These are phyloP conservation scores for Apamea sordens DNA, from an alignment of 2,888 invertebrate species.

Conservation along the genomic window DNA sequence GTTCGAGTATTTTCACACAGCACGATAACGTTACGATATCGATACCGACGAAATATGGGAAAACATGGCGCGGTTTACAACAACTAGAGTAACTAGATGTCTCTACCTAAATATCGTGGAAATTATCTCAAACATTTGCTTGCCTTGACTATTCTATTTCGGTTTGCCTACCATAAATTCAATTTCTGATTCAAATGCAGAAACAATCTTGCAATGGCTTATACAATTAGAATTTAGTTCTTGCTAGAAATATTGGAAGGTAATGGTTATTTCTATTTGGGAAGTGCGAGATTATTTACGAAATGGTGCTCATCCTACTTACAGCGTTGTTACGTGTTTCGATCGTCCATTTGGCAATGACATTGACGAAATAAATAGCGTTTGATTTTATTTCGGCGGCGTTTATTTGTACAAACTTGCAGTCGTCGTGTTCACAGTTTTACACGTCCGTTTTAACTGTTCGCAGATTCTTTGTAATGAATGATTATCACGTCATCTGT, in stretches of 20 bases:
- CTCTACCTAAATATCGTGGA: conserved; percentile 58
- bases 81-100: conserved; percentile 59
- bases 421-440: conserved; percentile 50
- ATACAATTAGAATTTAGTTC: conserved; percentile 49
- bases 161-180: conserved; percentile 51
- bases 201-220: conserved; percentile 53
- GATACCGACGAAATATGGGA: conserved; percentile 63
- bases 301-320: conserved; percentile 55
- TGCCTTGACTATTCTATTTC: conserved; percentile 59
- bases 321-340: conserved; percentile 50
- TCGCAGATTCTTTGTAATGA: conserved; percentile 48
- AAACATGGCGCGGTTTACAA: conserved; percentile 62
- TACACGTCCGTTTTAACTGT: conserved; percentile 50
- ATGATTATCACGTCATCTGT: conserved; percentile 44
- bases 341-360: conserved; percentile 66
- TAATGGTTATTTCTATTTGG: conserved; percentile 42
- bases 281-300: conserved; percentile 43
- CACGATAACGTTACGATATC: conserved; percentile 66
- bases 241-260: conserved; percentile 46
- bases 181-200: conserved; percentile 59
- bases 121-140: conserved; percentile 57
- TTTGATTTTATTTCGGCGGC: conserved; percentile 63
- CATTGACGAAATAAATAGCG: conserved; percentile 65
- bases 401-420: conserved; percentile 64
- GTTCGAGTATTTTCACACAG: conserved; percentile 66